Conservation (phyloP, 2,888 invertebrate genomes). For the Xanthia togata region DNA sequence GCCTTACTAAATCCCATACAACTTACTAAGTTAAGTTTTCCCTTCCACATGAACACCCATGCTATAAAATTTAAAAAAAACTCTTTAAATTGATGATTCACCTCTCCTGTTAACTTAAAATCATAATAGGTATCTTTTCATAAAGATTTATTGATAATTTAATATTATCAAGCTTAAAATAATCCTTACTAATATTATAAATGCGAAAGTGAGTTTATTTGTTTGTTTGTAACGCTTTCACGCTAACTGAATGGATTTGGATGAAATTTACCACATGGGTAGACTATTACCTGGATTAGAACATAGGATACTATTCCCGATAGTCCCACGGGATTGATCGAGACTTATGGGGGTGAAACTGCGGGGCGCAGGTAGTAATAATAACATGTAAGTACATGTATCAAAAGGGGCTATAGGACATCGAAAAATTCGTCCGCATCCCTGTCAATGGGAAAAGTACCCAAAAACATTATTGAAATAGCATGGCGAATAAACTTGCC, state of each 20-base stretch:
- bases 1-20: constrained; percentile 44
- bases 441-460: neutral
- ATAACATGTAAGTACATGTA: neutral
- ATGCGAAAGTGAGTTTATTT: too few relatives aligned
- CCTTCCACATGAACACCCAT: neutral
- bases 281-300: too few relatives aligned
- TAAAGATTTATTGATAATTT: neutral
- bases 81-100: neutral
- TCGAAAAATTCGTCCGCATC: neutral
- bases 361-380: neutral
- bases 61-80: neutral
- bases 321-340: too few relatives aligned
- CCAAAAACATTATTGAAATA: neutral
- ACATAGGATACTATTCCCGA: too few relatives aligned
- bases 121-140: neutral
- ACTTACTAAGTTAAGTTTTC: neutral
- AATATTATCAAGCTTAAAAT: neutral
- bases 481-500: neutral
- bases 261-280: too few relatives aligned
- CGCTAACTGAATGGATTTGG: too few relatives aligned
- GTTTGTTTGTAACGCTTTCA: too few relatives aligned
- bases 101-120: neutral
- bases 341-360: too few relatives aligned
- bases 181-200: too few relatives aligned
- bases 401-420: neutral